A percentile compares a stretch with the other conserved stretches of the same genome.
Evolutionary conservation across 2,113 vertebrate species (phyloP).

Genomic region (Gobiocypris rarus): DNA sequence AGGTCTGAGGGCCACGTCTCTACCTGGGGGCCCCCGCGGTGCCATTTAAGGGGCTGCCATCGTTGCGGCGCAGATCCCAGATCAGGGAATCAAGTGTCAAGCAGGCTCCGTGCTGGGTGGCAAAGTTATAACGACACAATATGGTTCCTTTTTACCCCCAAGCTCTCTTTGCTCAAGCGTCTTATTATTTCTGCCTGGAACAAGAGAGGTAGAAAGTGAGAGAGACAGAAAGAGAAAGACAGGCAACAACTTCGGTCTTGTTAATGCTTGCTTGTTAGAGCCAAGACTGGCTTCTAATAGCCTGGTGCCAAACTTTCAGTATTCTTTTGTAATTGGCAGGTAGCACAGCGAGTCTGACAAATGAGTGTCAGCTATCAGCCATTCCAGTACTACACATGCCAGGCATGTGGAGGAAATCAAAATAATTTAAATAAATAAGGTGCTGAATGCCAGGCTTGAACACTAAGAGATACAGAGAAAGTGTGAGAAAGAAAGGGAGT

Average conservation of each 20-base stretch:
- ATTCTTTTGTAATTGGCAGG: constrained; percentile 75
- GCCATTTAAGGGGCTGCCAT: constrained; percentile 52
- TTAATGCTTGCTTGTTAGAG: constrained; percentile 69
- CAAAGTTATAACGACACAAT: constrained; percentile 56
- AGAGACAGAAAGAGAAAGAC: constrained; percentile 37
- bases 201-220: constrained; percentile 47
- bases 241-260: constrained; percentile 61
- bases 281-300: constrained; percentile 69
- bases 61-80: constrained; percentile 42
- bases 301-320: constrained; percentile 71
- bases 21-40: constrained; percentile 35
- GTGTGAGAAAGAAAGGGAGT: not conserved
- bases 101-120: constrained; percentile 49
- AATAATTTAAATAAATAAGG: constrained; percentile 83
- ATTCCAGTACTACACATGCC: constrained; percentile 66
- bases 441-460: constrained; percentile 66
- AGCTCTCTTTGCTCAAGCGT: constrained; percentile 44
- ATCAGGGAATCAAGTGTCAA: constrained; percentile 58
- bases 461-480: constrained; percentile 51
- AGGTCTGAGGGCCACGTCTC: constrained; percentile 25
- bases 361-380: constrained; percentile 77
- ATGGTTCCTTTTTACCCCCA: constrained; percentile 48
- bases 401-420: constrained; percentile 70
- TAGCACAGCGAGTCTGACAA: constrained; percentile 74
- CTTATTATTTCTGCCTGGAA: constrained; percentile 60